phyloP scores from a whole-genome alignment of 2,888 invertebrate genomes.

The Altica lythri region DNA sequence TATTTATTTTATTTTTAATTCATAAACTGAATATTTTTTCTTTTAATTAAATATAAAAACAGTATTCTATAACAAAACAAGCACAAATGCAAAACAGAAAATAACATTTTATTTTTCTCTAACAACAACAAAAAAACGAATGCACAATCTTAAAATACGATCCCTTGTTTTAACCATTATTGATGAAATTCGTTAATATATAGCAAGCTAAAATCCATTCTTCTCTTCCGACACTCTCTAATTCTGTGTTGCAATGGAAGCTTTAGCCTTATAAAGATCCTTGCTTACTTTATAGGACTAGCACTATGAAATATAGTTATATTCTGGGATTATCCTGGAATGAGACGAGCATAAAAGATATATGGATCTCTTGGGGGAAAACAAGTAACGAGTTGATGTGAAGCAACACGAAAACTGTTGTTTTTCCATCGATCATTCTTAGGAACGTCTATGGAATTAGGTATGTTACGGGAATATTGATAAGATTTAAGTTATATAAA shows the following conservation, averaged over 20 bases:
- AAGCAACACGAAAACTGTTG: slow-evolving; percentile 16
- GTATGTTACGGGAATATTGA: not conserved
- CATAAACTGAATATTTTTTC: too few relatives aligned
- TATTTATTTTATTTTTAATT: too few relatives aligned
- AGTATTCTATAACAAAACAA: too few relatives aligned
- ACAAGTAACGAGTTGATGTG: slow-evolving; percentile 31
- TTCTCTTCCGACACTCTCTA: not conserved
- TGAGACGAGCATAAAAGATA: slow-evolving; percentile 33
- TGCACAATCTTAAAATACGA: too few relatives aligned
- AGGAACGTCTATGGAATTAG: not conserved
- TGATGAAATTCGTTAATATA: not conserved
- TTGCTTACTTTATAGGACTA: slow-evolving; percentile 22
- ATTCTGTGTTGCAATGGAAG: slow-evolving; percentile 1
- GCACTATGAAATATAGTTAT: slow-evolving; percentile 33
- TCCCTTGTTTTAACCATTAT: not conserved
- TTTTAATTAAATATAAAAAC: too few relatives aligned
- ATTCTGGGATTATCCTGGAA: slow-evolving; percentile 31
- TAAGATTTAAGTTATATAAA: not conserved
- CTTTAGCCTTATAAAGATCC: slow-evolving; percentile 12
- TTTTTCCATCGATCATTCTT: slow-evolving; percentile 18
- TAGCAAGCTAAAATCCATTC: not conserved
- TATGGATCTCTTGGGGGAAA: slow-evolving; percentile 35
- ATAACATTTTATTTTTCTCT: too few relatives aligned
- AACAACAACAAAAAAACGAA: too few relatives aligned
- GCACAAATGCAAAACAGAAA: too few relatives aligned